These are phyloP conservation scores for Brachystomella parvula DNA, from an alignment of 1,140 invertebrate species.

Conservation along the genomic window DNA sequence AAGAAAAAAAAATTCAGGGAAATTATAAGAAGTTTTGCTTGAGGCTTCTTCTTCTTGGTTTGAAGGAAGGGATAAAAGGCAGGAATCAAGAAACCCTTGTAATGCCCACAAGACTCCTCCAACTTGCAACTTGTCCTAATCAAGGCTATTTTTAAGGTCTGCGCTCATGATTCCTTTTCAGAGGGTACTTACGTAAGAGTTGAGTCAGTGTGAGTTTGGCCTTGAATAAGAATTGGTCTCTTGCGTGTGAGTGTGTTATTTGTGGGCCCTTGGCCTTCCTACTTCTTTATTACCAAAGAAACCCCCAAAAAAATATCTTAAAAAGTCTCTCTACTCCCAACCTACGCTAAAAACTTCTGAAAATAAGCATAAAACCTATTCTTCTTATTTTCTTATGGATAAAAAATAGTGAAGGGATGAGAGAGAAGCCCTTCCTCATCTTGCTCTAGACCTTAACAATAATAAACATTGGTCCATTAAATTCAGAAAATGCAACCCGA, in stretches of 20 bases:
- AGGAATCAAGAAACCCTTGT: not conserved
- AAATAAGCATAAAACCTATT: conserved; percentile 11
- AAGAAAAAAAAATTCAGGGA: not conserved
- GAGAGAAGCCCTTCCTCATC: too few species aligned
- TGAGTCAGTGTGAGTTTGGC: conserved; percentile 9
- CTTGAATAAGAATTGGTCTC: not conserved
- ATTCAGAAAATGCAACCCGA: too few species aligned
- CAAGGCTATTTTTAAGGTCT: conserved; percentile 12
- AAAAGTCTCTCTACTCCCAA: not conserved
- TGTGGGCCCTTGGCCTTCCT: not conserved
- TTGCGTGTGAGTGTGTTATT: conserved; percentile 2
- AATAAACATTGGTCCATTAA: too few species aligned
- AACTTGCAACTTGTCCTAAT: conserved; percentile 17
- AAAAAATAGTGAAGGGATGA: not conserved
- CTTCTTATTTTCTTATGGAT: not conserved
- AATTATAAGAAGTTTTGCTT: not conserved
- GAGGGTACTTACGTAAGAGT: conserved; percentile 10
- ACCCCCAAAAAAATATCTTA: not conserved
- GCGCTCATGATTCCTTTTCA: not conserved
- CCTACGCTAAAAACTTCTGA: conserved; percentile 7
- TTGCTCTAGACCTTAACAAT: not conserved
- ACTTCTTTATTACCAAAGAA: not conserved
- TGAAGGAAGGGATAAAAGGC: conserved; percentile 1
- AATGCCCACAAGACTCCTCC: conserved; percentile 2
- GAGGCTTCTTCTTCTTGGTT: too few species aligned